A percentile compares a stretch with the other conserved stretches of the same genome.
phyloP scores from a whole-genome alignment of 2,797 vertebrate genomes.

The Brachyrhaphis roseni region DNA sequence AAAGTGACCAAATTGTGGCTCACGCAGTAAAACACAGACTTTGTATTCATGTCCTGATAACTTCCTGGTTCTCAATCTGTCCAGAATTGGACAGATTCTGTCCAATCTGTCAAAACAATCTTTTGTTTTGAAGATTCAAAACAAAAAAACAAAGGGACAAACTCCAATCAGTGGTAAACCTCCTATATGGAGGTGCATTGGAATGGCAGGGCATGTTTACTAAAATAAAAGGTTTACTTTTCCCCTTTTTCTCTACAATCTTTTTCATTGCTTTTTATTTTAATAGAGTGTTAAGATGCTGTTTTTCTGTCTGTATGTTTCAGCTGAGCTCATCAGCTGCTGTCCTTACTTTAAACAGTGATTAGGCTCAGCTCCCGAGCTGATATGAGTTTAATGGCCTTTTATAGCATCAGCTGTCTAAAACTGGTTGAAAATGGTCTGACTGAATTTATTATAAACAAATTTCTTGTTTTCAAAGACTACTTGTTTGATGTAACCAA shows the following conservation, averaged over 20 bases:
- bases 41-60: not conserved
- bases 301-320: not conserved
- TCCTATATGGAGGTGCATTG: not conserved
- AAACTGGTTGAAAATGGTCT: not conserved
- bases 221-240: too few relatives aligned
- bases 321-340: not conserved
- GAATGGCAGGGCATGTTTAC: not conserved
- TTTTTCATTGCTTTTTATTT: not conserved
- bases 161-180: not conserved
- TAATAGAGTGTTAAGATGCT: not conserved
- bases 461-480: conserved; percentile 12
- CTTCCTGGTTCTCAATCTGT: too few relatives aligned
- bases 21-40: not conserved
- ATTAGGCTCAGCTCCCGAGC: not conserved
- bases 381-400: not conserved
- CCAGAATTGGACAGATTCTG: too few relatives aligned
- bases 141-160: not conserved
- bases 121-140: not conserved
- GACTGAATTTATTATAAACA: not conserved
- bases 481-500: not conserved
- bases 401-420: conserved; percentile 10
- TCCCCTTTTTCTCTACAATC: not conserved
- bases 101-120: too few relatives aligned
- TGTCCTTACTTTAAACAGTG: not conserved
- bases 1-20: not conserved